Evolutionary conservation across 2,888 invertebrate species (phyloP).

Genomic region (Cheilosia vulpina): DNA sequence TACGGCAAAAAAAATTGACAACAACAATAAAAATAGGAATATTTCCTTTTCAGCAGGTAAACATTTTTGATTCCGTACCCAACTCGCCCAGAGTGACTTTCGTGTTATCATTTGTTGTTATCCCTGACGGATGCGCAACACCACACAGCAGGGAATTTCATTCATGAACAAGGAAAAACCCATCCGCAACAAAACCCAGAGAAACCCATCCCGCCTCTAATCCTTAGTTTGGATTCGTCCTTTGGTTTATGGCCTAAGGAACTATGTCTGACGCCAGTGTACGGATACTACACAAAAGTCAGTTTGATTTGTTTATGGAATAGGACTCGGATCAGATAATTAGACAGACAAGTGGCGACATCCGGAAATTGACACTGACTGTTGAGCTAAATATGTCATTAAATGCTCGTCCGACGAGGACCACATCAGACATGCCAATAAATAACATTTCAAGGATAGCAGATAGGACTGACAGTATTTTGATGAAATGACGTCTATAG

Average conservation of each 20-base stretch:
- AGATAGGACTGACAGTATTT: constrained; percentile 23
- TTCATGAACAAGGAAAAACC: constrained; percentile 72
- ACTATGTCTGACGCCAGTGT: constrained; percentile 65
- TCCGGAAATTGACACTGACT: constrained; percentile 67
- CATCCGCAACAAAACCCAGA: constrained; percentile 21
- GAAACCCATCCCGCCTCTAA: constrained; percentile 39
- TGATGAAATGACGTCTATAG: constrained; percentile 20
- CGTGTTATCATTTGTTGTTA: constrained; percentile 59
- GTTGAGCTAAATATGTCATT: constrained; percentile 72
- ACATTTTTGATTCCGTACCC: background rate
- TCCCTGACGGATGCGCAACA: constrained; percentile 60
- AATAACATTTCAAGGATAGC: constrained; percentile 29
- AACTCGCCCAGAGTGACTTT: constrained; percentile 40
- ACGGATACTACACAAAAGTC: constrained; percentile 34
- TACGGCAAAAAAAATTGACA: constrained; percentile 14
- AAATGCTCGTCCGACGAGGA: constrained; percentile 61
- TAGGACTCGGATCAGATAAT: constrained; percentile 66
- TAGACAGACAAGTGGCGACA: constrained; percentile 74
- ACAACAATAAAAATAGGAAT: constrained; percentile 11
- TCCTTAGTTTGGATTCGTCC: constrained; percentile 23
- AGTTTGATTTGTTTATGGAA: constrained; percentile 56
- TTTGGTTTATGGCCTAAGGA: constrained; percentile 52
- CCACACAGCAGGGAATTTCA: constrained; percentile 77
- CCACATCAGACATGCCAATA: constrained; percentile 51
- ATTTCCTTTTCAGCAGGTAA: constrained; percentile 36